Evolutionary conservation across 1,140 invertebrate species (phyloP), one percentile per base, ranked within the genome.

Genomic region (Rhopalosiphum padi): DNA sequence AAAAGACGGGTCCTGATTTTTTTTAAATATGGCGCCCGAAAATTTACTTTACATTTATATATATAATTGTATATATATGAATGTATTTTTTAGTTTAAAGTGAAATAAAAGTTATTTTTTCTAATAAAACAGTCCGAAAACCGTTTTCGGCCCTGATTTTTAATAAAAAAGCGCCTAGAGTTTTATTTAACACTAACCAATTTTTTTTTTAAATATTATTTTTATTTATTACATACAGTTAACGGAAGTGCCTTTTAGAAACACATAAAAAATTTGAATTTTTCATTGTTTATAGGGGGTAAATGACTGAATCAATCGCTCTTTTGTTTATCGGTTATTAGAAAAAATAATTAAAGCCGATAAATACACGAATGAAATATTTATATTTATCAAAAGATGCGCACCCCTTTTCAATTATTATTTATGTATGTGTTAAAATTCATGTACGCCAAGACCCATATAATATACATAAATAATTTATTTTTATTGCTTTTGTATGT

Each of bases 141-240:
- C 90, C 77, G 43, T 86, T 93, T 92, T 93, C 91, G 91, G 91
- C 91, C 91, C 91, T 93, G 91, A 93, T 93, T 93, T 93, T 93
- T 93, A 93, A 93, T 93, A 93, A 93, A 93, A 93, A 93, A 93
- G 91, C 91, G 91, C 91, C 91, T 93, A 55, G 91, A 86, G 60
- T 82, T 93, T 93, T 53, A 85, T 85, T 92, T 83, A 77, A 77
- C 60, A 93, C 35, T 35, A 37, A 60, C 43, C 25, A 30, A 51
- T 51, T 51, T 51, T 51, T 51, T 51, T 83, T 82, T 43, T 91
- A 37, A 82, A 23, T 77, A 30, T 85, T 48, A 46, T 37, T 82
- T 82, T 46, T 51, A 53, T 93, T 53, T 85, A 92, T 92, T 83
- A 51, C 37, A 86, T 46, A 43, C 48, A 85, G 30, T 93, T 82